phyloP scores from a whole-genome alignment of 2,797 vertebrate species.

The Chanos chanos region DNA sequence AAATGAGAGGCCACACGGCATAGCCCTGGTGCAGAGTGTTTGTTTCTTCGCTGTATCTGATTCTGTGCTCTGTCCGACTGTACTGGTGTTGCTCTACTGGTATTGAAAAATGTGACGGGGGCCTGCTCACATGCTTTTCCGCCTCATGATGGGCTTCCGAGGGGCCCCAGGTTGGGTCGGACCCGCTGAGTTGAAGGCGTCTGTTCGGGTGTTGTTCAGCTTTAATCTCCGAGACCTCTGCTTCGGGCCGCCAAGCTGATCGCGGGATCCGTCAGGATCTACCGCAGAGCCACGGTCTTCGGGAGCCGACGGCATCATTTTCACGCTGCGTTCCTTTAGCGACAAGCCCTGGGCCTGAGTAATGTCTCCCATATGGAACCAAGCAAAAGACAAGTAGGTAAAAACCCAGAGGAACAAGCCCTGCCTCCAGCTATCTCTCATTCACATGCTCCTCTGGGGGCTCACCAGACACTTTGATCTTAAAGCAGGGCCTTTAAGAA shows the following conservation, averaged over 20 bases:
- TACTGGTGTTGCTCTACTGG: too few relatives aligned
- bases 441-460: slow-evolving; percentile 23
- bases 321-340: slow-evolving; percentile 21
- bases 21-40: too few relatives aligned
- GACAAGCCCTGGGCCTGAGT: slow-evolving; percentile 11
- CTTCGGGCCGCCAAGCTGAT: too few relatives aligned
- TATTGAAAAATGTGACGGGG: too few relatives aligned
- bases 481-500: slow-evolving; percentile 2
- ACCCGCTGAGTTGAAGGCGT: slow-evolving; percentile 12
- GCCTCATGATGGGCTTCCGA: slow-evolving; percentile 5
- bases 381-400: slow-evolving; percentile 24
- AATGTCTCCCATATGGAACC: slow-evolving; percentile 25
- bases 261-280: too few relatives aligned
- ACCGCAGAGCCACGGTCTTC: not conserved
- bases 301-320: slow-evolving; percentile 15
- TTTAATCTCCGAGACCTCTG: slow-evolving; percentile 22
- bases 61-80: too few relatives aligned
- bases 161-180: not conserved
- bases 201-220: not conserved
- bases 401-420: not conserved
- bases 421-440: slow-evolving; percentile 3
- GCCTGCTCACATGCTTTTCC: too few relatives aligned
- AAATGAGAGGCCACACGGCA: slow-evolving; percentile 1
- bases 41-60: too few relatives aligned
- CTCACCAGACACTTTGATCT: slow-evolving; percentile 30